phyloP scores from a whole-genome alignment of 1,140 invertebrate genomes.

The Trichomalopsis sarcophagae region DNA sequence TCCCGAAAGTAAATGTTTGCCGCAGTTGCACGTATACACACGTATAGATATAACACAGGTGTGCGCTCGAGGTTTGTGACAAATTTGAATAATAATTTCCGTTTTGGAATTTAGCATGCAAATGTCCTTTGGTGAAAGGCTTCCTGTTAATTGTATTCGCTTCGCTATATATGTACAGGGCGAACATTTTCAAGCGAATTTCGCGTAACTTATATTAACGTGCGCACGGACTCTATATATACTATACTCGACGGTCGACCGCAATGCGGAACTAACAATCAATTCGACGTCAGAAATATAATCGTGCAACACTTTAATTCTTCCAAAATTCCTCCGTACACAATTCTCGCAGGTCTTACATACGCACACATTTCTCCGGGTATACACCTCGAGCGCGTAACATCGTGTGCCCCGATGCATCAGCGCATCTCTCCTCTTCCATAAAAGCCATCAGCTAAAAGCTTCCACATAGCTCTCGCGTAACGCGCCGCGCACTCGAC shows the following conservation, averaged over 20 bases:
- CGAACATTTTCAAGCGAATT: conserved; percentile 32
- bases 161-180: neutral
- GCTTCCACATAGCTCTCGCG: conserved; percentile 37
- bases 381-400: neutral
- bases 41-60: neutral
- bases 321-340: too few species aligned
- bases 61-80: neutral
- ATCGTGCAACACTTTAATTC: too few species aligned
- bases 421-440: neutral
- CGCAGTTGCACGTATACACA: neutral
- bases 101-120: conserved; percentile 46
- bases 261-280: conserved; percentile 3
- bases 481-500: neutral
- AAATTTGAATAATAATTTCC: conserved; percentile 43
- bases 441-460: neutral
- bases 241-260: neutral
- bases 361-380: neutral
- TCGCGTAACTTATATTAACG: conserved; percentile 21
- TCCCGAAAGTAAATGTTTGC: neutral
- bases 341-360: neutral
- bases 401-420: neutral
- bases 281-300: conserved; percentile 11
- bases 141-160: conserved; percentile 9
- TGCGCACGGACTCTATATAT: neutral
- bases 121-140: conserved; percentile 18